Percentiles rank a stretch among this genome's conserved stretches.
These are phyloP conservation scores for Acomys russatus DNA, from an alignment of 2,797 vertebrate species.

Conservation along the genomic window DNA sequence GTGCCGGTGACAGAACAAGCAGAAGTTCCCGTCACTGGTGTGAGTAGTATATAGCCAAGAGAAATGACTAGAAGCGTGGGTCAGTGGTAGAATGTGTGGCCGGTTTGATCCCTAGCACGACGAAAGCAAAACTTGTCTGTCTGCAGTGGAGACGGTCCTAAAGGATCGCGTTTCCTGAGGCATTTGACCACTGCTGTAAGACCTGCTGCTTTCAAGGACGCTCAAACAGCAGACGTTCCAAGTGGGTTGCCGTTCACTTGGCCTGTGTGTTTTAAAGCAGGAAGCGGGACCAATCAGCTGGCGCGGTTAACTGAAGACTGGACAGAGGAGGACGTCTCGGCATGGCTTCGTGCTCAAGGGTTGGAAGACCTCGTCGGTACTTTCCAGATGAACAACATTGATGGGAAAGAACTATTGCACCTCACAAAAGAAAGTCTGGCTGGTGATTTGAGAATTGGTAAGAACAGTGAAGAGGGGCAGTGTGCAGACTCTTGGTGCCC, in stretches of 20 bases:
- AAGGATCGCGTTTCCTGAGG: neutral
- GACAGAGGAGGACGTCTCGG: slow-evolving; percentile 93
- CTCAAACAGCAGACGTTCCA: slow-evolving; percentile 37
- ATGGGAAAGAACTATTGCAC: slow-evolving; percentile 91
- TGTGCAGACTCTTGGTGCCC: slow-evolving; percentile 41
- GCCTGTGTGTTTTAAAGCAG: slow-evolving; percentile 87
- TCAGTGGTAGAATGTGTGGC: neutral
- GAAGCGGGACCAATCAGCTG: slow-evolving; percentile 71
- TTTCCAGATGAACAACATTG: slow-evolving; percentile 93
- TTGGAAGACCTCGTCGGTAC: slow-evolving; percentile 89
- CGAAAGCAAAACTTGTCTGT: neutral
- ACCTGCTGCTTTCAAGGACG: slow-evolving; percentile 1
- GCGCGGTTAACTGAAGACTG: slow-evolving; percentile 90
- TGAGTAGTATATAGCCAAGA: slow-evolving; percentile 40
- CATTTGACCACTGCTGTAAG: neutral
- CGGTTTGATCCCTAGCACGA: neutral
- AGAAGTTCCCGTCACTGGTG: slow-evolving; percentile 9
- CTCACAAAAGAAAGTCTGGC: slow-evolving; percentile 92
- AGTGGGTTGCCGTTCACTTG: slow-evolving; percentile 16
- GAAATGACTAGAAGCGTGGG: neutral
- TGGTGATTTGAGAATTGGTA: slow-evolving; percentile 94
- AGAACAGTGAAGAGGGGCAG: slow-evolving; percentile 78
- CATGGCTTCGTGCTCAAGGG: slow-evolving; percentile 91
- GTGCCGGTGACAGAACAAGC: neutral
- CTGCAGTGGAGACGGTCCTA: neutral